phyloP scores from a whole-genome alignment of 2,888 invertebrate genomes.

The Himalopsyche japonica region DNA sequence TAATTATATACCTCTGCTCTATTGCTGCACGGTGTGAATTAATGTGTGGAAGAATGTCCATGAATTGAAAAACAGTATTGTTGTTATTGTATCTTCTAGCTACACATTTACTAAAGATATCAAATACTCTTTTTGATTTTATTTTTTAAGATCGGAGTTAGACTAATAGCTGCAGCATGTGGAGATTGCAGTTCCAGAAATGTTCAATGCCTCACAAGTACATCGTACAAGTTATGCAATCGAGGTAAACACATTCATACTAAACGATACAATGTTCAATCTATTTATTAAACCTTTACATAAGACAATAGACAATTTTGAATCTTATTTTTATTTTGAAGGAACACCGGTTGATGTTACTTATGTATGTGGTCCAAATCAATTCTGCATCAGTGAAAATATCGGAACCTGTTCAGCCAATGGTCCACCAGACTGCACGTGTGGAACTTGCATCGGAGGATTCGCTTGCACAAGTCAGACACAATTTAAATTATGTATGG shows the following conservation, averaged over 20 bases:
- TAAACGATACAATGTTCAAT: neutral
- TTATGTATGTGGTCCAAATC: neutral
- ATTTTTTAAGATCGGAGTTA: neutral
- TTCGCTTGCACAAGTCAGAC: constrained; percentile 6
- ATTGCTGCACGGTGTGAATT: too few species aligned
- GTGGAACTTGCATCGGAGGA: neutral
- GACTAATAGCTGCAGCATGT: neutral
- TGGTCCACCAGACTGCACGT: constrained; percentile 9
- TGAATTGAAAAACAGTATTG: too few species aligned
- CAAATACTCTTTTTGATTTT: neutral
- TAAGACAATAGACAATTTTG: too few species aligned
- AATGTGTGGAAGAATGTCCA: too few species aligned
- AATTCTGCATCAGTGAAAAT: neutral
- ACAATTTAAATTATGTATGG: constrained; percentile 10
- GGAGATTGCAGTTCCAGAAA: neutral
- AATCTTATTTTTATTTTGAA: neutral
- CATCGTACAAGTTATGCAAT: neutral
- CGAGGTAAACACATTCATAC: neutral
- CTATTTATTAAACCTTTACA: neutral
- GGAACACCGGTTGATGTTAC: neutral
- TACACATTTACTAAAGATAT: too few species aligned
- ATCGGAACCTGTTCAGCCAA: neutral
- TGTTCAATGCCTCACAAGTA: neutral
- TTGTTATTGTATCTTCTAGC: too few species aligned
- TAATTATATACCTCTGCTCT: too few species aligned